phyloP scores from a whole-genome alignment of 2,113 vertebrate species.

The Gobio gobio region DNA sequence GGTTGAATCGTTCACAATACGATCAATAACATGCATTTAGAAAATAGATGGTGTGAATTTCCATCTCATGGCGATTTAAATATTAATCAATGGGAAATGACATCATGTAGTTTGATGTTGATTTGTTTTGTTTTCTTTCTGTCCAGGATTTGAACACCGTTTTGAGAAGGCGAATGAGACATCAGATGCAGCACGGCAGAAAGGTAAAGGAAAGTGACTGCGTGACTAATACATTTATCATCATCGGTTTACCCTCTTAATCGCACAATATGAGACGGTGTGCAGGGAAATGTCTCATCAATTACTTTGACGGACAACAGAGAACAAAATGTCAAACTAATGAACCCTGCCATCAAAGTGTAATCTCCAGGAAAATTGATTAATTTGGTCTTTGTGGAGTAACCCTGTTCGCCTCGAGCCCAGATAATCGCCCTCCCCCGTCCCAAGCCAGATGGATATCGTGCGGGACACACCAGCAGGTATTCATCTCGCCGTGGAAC shows the following conservation, averaged over 20 bases:
- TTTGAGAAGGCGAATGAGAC: not conserved
- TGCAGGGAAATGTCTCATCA: conserved; percentile 40
- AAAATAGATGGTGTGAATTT: not conserved
- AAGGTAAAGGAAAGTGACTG: not conserved
- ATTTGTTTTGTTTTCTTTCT: not conserved
- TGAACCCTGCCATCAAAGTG: conserved; percentile 46
- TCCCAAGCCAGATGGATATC: conserved; percentile 50
- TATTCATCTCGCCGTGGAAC: conserved; percentile 29
- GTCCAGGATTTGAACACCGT: not conserved
- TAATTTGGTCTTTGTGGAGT: conserved; percentile 44
- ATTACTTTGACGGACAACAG: conserved; percentile 34
- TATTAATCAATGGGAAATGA: not conserved
- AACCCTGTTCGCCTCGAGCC: conserved; percentile 29
- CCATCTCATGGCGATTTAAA: not conserved
- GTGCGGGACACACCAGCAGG: conserved; percentile 42
- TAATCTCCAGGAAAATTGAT: conserved; percentile 40
- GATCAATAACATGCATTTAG: not conserved
- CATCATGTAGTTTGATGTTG: not conserved
- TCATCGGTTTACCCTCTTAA: conserved; percentile 29
- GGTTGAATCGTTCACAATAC: not conserved
- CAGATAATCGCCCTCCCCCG: conserved; percentile 37
- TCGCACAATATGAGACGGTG: conserved; percentile 30
- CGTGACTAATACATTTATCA: conserved; percentile 43
- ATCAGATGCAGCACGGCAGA: not conserved
- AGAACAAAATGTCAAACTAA: conserved; percentile 51